Evolutionary conservation across 2,797 vertebrate species (phyloP), one percentile per base, ranked within the genome.

Genomic region (Crax fasciolata): DNA sequence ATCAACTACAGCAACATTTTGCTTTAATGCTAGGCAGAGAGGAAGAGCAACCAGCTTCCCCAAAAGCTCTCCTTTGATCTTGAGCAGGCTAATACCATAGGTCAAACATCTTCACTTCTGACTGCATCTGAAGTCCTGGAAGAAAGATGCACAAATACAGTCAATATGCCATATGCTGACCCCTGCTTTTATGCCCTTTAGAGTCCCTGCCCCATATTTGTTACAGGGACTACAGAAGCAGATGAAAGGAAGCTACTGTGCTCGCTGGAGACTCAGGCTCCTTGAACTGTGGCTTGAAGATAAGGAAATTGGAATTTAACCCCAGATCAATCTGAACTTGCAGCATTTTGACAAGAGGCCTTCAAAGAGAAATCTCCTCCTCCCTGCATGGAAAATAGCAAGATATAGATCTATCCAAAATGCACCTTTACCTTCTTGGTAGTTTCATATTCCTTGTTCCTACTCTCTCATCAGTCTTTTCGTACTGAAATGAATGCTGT

Each of bases 281-380:
- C 94, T 89, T 90, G 20, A 87, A 49, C 90, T 49, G 51, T 41
- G 68, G 66, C 78, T 89, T 9, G 28, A 88, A 87, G 82, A 83
- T 4, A 87, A 63, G 78, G 73, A 97, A 93, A 79, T 10, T 8
- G 9, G 72, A 86, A 84, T 81, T 91, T 84, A 84, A 91, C 90
- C 18, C 58, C 0, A 1, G 76, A 84, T 74, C 91, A 57, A 41
- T 25, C 43, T 90, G 84, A 76, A 71, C 55, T 24, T 82, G 43
- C 9, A 86, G 66, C 38, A 55, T 86, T 89, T 79, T 93, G 77
- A 89, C 91, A 93, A 77, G 72, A 91, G 49, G 77, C 75, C 61
- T 95, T 95, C 80, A 91, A 91, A 95, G 67, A 93, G 67, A 84
- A 87, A 72, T 58, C 65, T 73, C 63, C 85, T 77, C 51, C 90